A percentile compares a stretch with the other conserved stretches of the same genome.
These are phyloP conservation scores for Ovis canadensis DNA, from an alignment of 2,113 vertebrate genomes.

Conservation along the genomic window DNA sequence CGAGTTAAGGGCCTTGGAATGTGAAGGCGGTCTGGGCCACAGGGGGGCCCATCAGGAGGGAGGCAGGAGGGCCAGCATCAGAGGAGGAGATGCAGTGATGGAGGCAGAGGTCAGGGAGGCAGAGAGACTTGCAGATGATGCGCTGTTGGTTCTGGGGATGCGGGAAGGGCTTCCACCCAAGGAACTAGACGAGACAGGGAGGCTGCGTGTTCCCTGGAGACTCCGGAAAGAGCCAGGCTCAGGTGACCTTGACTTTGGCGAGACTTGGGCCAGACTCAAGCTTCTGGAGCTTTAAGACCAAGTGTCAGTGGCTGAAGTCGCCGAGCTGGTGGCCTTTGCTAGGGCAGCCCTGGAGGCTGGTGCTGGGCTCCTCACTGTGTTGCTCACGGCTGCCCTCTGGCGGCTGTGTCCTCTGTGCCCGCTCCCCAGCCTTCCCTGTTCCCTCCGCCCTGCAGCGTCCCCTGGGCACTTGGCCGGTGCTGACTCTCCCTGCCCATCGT, in stretches of 20 bases:
- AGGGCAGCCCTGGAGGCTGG: not conserved
- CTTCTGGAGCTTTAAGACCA: not conserved
- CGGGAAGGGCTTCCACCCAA: too few relatives aligned
- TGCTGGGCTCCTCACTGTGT: fast-evolving
- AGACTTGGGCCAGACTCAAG: not conserved
- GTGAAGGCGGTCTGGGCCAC: too few relatives aligned
- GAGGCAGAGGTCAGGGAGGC: not conserved
- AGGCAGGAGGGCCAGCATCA: not conserved
- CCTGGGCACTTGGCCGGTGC: not conserved
- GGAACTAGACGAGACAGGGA: not conserved
- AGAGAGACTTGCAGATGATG: not conserved
- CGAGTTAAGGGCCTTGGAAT: not conserved
- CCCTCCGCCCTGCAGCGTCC: fast-evolving
- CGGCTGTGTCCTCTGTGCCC: fast-evolving
- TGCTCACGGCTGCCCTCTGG: not conserved
- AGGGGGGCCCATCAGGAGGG: not conserved
- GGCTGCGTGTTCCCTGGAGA: not conserved
- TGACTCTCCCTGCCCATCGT: fast-evolving
- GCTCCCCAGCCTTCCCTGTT: not conserved
- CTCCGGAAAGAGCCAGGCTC: not conserved
- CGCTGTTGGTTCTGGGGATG: not conserved
- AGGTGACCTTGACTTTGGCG: fast-evolving
- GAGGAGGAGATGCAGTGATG: not conserved
- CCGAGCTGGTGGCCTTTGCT: not conserved
- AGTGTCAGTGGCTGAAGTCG: fast-evolving